Evolutionary conservation across 2,888 invertebrate species (phyloP).

Genomic region (Melieria crassipennis): DNA sequence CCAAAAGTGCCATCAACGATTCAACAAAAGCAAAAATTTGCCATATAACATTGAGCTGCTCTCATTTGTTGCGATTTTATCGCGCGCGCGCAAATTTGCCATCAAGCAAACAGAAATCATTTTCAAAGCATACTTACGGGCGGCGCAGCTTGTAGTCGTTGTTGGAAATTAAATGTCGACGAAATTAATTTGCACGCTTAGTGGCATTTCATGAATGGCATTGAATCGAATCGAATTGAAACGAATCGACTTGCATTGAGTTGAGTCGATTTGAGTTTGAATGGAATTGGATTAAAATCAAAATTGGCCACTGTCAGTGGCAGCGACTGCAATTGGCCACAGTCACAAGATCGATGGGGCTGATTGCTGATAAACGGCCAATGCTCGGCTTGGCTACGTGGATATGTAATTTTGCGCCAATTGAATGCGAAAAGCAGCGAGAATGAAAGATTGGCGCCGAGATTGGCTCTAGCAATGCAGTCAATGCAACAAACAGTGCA

Average conservation of each 20-base stretch:
- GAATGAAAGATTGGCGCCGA: no score
- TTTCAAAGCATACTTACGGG: no score
- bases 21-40: neutral
- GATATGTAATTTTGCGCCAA: no score
- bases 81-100: neutral
- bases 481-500: no score
- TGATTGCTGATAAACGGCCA: no score
- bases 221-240: slow-evolving; percentile 8
- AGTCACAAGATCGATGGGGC: neutral
- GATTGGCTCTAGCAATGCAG: no score
- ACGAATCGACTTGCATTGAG: slow-evolving; percentile 18
- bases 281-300: slow-evolving; percentile 20
- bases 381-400: no score
- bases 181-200: slow-evolving; percentile 30
- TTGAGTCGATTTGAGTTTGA: slow-evolving; percentile 23
- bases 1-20: neutral
- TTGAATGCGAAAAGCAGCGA: no score
- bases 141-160: no score
- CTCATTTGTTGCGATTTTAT: slow-evolving; percentile 25
- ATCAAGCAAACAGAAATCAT: neutral
- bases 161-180: slow-evolving; percentile 12
- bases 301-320: slow-evolving; percentile 18
- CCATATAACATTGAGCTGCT: slow-evolving; percentile 8
- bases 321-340: slow-evolving; percentile 12
- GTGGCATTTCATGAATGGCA: slow-evolving; percentile 14